phyloP scores from a whole-genome alignment of 2,888 invertebrate species.

The Lasioglossum leucozonium region DNA sequence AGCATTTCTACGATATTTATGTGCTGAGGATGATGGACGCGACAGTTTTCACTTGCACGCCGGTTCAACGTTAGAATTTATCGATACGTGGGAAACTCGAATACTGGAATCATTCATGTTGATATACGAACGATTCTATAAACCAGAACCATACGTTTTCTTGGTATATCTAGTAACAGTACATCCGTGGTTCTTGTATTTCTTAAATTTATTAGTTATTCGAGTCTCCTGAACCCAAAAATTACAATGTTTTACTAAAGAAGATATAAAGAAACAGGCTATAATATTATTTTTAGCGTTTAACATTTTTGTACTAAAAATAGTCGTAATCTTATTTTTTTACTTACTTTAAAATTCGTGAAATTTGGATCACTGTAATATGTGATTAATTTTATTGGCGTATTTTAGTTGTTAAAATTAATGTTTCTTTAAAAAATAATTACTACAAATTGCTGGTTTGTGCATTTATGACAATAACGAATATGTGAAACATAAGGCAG shows the following conservation, averaged over 20 bases:
- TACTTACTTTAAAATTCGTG: too few species aligned
- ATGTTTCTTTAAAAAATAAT: background rate
- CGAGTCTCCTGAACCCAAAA: too few species aligned
- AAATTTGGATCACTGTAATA: background rate
- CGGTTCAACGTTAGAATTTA: background rate
- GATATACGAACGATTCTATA: background rate
- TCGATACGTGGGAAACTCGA: slow-evolving; percentile 6
- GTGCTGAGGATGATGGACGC: background rate
- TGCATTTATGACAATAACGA: background rate
- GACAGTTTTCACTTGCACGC: background rate
- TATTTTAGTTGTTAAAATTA: background rate
- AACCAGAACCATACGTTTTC: background rate
- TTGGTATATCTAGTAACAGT: background rate
- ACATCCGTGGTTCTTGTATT: background rate
- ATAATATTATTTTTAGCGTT: background rate
- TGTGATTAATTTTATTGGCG: background rate
- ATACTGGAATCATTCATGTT: background rate
- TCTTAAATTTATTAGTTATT: too few species aligned
- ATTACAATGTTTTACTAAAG: too few species aligned
- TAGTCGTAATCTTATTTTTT: background rate
- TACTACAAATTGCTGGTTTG: background rate
- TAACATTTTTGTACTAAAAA: too few species aligned
- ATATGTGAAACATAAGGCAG: background rate
- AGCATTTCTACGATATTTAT: slow-evolving; percentile 3
- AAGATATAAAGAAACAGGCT: background rate